These are phyloP conservation scores for Tethya wilhelma DNA, from an alignment of 37 sponge, comb jelly and placozoan genomes.

Conservation along the genomic window DNA sequence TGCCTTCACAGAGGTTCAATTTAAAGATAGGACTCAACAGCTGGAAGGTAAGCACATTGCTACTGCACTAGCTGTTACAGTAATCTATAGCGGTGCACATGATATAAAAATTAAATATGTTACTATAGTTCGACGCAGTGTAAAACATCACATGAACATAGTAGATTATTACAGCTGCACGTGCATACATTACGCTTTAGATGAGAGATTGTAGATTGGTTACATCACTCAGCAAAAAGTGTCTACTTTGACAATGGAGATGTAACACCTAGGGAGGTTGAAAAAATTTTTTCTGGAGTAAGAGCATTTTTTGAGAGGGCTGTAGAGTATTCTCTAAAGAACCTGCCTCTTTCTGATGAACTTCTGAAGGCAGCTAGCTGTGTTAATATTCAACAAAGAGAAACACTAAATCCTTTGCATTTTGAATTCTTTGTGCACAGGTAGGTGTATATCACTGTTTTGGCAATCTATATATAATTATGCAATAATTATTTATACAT, in stretches of 20 bases:
- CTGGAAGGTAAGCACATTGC: conserved; percentile 13
- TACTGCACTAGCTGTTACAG: too few species aligned
- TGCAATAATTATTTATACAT: not conserved
- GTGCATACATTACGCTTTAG: not conserved
- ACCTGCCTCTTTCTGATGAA: conserved; percentile 31
- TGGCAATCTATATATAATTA: too few species aligned
- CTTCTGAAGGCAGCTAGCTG: not conserved
- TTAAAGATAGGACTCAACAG: not conserved
- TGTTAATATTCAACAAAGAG: not conserved
- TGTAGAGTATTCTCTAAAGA: conserved; percentile 4
- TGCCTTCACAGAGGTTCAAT: too few species aligned
- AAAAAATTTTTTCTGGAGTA: conserved; percentile 37
- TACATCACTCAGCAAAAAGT: not conserved
- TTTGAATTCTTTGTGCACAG: conserved; percentile 46
- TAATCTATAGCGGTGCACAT: too few species aligned
- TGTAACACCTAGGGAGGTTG: not conserved
- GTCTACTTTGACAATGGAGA: conserved; percentile 6
- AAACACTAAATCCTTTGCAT: not conserved
- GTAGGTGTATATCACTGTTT: too few species aligned
- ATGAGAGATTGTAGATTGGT: not conserved
- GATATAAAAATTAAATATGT: too few species aligned
- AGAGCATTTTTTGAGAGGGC: conserved; percentile 37
- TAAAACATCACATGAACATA: too few species aligned
- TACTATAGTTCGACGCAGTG: too few species aligned
- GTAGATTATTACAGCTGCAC: not conserved